A percentile compares a stretch with the other conserved stretches of the same genome.
Conservation (phyloP, 1,140 invertebrate genomes). For the Cecropterus lyciades region DNA sequence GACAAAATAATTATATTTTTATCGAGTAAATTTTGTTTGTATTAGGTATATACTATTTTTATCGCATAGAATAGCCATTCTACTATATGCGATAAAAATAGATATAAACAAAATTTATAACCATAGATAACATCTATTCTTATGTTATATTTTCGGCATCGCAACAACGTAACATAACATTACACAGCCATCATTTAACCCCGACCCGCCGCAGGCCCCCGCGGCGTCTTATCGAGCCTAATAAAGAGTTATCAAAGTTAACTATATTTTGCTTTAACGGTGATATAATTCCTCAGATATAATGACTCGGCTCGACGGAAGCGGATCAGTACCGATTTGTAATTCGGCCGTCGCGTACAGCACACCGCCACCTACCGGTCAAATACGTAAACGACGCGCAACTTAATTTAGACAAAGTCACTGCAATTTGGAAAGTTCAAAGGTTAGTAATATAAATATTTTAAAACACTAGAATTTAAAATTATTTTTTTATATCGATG, state of each 20-base stretch:
- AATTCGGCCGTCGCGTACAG: constrained; percentile 24
- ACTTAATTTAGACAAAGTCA: not conserved
- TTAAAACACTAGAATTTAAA: too few species aligned
- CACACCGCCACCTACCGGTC: not conserved
- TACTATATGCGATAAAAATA: too few species aligned
- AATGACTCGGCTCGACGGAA: constrained; percentile 17
- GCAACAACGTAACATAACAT: too few species aligned
- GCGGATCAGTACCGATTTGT: constrained; percentile 15
- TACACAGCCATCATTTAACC: not conserved
- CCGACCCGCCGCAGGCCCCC: constrained; percentile 1
- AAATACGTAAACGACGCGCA: not conserved
- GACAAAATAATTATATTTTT: too few species aligned
- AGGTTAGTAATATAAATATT: constrained; percentile 6
- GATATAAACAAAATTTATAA: too few species aligned
- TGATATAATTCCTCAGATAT: constrained; percentile 28
- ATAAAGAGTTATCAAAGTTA: constrained; percentile 14
- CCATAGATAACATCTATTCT: too few species aligned
- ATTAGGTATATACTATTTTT: too few species aligned
- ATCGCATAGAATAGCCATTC: too few species aligned
- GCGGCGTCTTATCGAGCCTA: constrained; percentile 21
- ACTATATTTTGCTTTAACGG: constrained; percentile 22
- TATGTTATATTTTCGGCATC: not conserved
- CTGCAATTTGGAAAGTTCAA: constrained; percentile 13
- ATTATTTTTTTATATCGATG: too few species aligned
- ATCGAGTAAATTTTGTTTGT: too few species aligned